Evolutionary conservation across 2,113 vertebrate genomes (phyloP).

Genomic region (Orcinus orca): DNA sequence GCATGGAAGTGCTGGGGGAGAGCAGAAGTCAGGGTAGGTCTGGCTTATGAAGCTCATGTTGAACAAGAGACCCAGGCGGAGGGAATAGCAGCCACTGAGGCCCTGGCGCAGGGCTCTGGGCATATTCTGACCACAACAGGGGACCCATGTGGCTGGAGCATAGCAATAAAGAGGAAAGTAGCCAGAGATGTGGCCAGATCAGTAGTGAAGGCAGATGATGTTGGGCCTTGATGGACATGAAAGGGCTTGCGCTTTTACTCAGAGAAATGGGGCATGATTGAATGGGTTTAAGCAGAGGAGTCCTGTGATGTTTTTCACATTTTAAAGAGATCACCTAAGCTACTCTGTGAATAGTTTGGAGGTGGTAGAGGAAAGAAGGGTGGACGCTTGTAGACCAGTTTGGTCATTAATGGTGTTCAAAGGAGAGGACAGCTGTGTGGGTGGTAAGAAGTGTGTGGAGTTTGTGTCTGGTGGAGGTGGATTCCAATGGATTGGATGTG

Average conservation of each 20-base stretch:
- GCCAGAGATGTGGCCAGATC: not conserved
- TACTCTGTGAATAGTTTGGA: not conserved
- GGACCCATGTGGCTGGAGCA: no score
- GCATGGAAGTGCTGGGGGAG: accelerated
- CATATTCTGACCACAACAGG: no score
- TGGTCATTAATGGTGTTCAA: no score
- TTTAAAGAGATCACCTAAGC: not conserved
- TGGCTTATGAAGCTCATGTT: accelerated
- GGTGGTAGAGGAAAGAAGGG: no score
- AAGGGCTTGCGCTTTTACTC: not conserved
- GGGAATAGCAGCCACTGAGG: not conserved
- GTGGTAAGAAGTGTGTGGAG: not conserved
- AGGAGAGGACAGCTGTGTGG: accelerated
- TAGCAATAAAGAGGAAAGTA: accelerated
- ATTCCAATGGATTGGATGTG: accelerated
- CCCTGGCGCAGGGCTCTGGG: accelerated
- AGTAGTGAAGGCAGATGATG: accelerated
- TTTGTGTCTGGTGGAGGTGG: accelerated
- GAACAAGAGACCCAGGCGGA: not conserved
- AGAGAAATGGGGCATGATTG: not conserved
- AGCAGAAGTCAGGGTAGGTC: not conserved
- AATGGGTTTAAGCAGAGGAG: no score
- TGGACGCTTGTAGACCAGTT: accelerated
- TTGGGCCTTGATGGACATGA: no score
- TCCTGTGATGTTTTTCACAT: accelerated